phyloP scores from a whole-genome alignment of 2,797 vertebrate species.

The Peromyscus eremicus region DNA sequence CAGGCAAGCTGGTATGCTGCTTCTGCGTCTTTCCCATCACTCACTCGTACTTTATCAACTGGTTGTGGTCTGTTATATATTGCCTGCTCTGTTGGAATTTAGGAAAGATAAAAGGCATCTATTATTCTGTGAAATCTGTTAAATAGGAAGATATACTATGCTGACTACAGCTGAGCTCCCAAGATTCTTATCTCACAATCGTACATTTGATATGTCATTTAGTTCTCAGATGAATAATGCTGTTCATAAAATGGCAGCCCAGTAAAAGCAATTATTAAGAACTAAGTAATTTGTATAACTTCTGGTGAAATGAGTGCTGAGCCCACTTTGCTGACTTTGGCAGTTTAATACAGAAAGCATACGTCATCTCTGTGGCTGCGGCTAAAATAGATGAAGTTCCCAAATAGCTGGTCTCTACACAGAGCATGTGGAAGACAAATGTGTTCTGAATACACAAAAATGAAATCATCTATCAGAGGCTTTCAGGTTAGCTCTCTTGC shows the following conservation, averaged over 20 bases:
- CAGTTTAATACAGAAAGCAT: constrained; percentile 55
- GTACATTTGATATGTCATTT: not conserved
- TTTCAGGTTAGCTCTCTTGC: constrained; percentile 32
- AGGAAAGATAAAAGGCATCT: constrained; percentile 60
- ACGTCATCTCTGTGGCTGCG: constrained; percentile 6
- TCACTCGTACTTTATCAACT: constrained; percentile 92
- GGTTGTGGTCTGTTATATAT: constrained; percentile 95
- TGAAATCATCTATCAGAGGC: constrained; percentile 31
- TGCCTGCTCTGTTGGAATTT: constrained; percentile 92
- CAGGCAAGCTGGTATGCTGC: constrained; percentile 96
- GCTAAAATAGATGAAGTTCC: constrained; percentile 17
- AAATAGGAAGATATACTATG: not conserved
- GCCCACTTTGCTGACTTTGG: not conserved
- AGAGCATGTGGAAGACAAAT: not conserved
- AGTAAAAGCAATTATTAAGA: constrained; percentile 43
- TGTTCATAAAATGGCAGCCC: constrained; percentile 12
- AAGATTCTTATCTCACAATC: constrained; percentile 17
- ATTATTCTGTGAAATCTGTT: constrained; percentile 46
- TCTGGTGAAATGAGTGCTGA: constrained; percentile 46
- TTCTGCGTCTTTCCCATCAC: constrained; percentile 92
- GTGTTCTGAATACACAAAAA: not conserved
- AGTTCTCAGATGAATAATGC: constrained; percentile 24
- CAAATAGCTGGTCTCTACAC: not conserved
- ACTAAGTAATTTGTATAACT: constrained; percentile 20
- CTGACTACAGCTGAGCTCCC: constrained; percentile 1